Conservation (phyloP, 2,888 invertebrate species). For the Cheilosia variabilis region DNA sequence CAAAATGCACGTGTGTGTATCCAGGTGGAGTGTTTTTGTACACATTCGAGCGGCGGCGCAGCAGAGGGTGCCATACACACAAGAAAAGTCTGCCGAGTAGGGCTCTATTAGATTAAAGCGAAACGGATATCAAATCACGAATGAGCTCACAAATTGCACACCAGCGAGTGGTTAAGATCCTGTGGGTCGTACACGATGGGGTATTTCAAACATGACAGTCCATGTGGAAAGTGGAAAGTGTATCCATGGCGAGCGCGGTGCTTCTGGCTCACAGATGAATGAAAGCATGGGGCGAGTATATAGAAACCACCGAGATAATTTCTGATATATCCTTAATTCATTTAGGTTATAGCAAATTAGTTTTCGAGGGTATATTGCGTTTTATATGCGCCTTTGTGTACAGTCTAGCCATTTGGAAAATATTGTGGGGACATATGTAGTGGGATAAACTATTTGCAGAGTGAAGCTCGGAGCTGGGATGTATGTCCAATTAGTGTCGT, state of each 20-base stretch:
- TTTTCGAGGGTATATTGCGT: neutral
- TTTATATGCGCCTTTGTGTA: neutral
- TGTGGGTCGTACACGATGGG: neutral
- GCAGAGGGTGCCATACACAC: neutral
- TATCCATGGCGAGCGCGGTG: neutral
- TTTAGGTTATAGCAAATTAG: slow-evolving; percentile 8
- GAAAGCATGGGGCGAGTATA: neutral
- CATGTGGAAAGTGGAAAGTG: slow-evolving; percentile 45
- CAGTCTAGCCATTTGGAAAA: neutral
- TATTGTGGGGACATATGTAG: neutral
- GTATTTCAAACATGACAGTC: slow-evolving; percentile 40
- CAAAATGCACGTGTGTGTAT: slow-evolving; percentile 29
- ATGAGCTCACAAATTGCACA: slow-evolving; percentile 72
- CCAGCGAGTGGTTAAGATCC: slow-evolving; percentile 48
- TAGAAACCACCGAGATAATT: slow-evolving; percentile 29
- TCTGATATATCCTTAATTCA: slow-evolving; percentile 16
- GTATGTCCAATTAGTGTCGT: neutral
- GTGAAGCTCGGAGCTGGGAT: neutral
- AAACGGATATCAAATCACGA: slow-evolving; percentile 71
- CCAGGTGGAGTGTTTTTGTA: slow-evolving; percentile 51
- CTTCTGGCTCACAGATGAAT: slow-evolving; percentile 6
- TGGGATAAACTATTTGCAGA: neutral
- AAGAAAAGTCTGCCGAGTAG: neutral
- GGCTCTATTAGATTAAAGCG: slow-evolving; percentile 57
- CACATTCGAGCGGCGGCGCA: slow-evolving; percentile 7